Base-by-base conservation (phyloP, 2,888 invertebrate genomes). In the Exephanes ischioxanthus region DNA sequence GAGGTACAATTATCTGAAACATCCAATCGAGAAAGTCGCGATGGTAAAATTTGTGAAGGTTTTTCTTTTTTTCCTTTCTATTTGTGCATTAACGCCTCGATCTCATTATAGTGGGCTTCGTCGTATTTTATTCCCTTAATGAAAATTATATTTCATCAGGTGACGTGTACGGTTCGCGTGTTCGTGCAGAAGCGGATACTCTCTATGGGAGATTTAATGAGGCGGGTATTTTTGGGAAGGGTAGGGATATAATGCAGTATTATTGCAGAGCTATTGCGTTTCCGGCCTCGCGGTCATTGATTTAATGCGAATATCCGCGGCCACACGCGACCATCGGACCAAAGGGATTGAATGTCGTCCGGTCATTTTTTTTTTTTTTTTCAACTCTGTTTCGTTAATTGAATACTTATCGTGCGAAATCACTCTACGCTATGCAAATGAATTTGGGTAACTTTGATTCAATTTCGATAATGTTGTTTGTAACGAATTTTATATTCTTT, bases 311-410 rank as follows among this genome's bases (percentile, higher is more conserved):
- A 66, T 41, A 45, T 66, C 72, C 45, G 37, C 30, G 45, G 9
- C 48, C 55, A 51, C 26, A 9, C 22, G 45, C 37, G 55, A 66
- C 30, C 68, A 45, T 78, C 80, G 53, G 81, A 84, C 53, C 53
- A 81, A 77, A 63, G 63, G 33, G 61, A 33, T 55, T 63, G 58
- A 61, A 73, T 73, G 68, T 63, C 72, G 16, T 68, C 68, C 80
- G 80, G 67, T 68, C 51, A 80, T 80, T 41, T 41, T 41, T 41
- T 80, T 41, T 41, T 41, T 78, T 81, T 61, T 81, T 73, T n/a
- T 26, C 33, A 66, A 33, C 30, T 37, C 4, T 2, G 1, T 33
- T 16, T 30, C 33, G 30, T 33, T 11, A 9, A 9, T 26, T 26
- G 4, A 22, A 55, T 55, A 58, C 58, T 58, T 70, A 45, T 70